phyloP scores from a whole-genome alignment of 1,140 invertebrate genomes.

The Heliconius hermathena region DNA sequence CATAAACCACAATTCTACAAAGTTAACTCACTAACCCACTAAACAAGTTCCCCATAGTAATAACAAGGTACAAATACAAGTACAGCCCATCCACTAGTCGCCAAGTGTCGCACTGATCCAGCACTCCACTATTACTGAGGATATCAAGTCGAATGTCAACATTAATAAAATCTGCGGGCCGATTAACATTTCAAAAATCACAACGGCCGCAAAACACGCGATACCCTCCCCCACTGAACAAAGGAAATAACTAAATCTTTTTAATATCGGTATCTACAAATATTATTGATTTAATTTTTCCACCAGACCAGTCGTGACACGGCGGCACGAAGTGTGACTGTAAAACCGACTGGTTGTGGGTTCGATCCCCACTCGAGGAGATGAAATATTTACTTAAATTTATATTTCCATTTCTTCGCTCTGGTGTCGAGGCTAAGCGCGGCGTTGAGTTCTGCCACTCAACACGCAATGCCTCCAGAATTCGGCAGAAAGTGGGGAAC shows the following conservation, averaged over 20 bases:
- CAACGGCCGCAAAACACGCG: constrained; percentile 63
- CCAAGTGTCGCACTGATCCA: constrained; percentile 47
- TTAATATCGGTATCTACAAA: constrained; percentile 46
- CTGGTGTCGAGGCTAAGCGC: no score
- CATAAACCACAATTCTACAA: constrained; percentile 1
- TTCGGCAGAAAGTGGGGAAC: no score
- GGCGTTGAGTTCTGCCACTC: no score
- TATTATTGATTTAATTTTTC: constrained; percentile 67
- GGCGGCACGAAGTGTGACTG: no score
- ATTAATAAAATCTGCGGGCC: constrained; percentile 69
- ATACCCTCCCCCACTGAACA: constrained; percentile 62
- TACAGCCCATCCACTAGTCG: constrained; percentile 36
- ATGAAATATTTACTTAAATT: no score
- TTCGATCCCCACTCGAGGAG: no score
- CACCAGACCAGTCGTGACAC: background rate
- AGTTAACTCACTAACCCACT: constrained; percentile 35
- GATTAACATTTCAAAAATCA: constrained; percentile 76
- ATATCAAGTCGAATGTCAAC: constrained; percentile 49
- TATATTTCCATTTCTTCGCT: no score
- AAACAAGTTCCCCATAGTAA: constrained; percentile 35
- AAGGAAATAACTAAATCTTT: constrained; percentile 62
- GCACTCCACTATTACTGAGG: constrained; percentile 36
- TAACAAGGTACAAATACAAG: constrained; percentile 18
- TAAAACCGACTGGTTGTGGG: no score
- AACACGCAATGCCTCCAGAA: no score